These are phyloP conservation scores for Halocynthia roretzi DNA, from an alignment of 23 tunicate genomes.

Conservation along the genomic window DNA sequence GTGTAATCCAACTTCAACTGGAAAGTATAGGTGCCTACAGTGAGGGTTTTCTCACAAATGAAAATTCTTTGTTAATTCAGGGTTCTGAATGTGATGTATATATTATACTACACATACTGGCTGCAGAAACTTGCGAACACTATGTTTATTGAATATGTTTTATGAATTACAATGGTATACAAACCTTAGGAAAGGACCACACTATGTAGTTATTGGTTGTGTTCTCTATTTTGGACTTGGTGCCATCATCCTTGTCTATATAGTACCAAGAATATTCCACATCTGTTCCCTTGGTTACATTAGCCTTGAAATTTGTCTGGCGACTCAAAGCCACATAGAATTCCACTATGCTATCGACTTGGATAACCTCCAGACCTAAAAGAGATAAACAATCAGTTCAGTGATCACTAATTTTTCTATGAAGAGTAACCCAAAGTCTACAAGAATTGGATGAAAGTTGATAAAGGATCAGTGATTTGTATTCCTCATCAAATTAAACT, in stretches of 20 bases:
- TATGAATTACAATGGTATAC: background rate
- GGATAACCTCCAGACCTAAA: conserved; percentile 42
- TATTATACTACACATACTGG: background rate
- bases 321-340: conserved; percentile 45
- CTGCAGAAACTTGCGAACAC: too few species aligned
- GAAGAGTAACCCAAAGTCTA: too few species aligned
- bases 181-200: conserved; percentile 53
- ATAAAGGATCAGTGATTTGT: too few species aligned
- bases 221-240: conserved; percentile 22
- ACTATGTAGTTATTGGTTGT: background rate
- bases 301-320: conserved; percentile 33
- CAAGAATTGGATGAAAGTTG: too few species aligned
- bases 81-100: background rate
- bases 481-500: too few species aligned
- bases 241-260: conserved; percentile 9
- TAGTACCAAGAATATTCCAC: conserved; percentile 60
- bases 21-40: background rate
- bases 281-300: conserved; percentile 38
- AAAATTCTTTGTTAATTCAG: background rate
- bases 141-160: too few species aligned
- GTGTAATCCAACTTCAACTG: too few species aligned
- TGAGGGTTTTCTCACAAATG: background rate
- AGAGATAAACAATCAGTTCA: background rate
- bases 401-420: too few species aligned
- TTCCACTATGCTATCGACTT: conserved; percentile 31